A percentile compares a stretch with the other conserved stretches of the same genome.
Evolutionary conservation across 2,113 vertebrate species (phyloP).

Genomic region (Callocephalon fimbriatum): DNA sequence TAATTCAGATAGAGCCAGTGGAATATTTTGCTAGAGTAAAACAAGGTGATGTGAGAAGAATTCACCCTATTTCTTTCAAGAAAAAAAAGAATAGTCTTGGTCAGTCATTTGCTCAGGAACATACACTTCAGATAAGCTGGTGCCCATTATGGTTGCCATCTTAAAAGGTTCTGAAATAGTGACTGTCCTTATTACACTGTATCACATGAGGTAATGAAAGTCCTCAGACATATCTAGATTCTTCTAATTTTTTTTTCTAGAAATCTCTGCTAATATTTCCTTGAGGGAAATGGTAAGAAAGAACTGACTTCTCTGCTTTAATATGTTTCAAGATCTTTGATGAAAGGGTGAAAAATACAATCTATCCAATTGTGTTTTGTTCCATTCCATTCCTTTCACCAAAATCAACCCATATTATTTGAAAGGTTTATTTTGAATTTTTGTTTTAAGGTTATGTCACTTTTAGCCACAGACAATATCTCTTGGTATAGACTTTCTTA

Average conservation of each 20-base stretch:
- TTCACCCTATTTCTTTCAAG: neutral
- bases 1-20: neutral
- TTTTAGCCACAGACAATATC: neutral
- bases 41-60: neutral
- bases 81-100: neutral
- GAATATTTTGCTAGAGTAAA: neutral
- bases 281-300: neutral
- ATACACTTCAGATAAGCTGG: neutral
- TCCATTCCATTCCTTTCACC: neutral
- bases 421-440: neutral
- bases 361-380: neutral
- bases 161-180: neutral
- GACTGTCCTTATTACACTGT: neutral
- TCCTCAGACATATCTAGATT: accelerated
- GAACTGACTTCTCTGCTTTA: neutral
- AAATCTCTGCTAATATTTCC: neutral
- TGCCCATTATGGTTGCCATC: neutral
- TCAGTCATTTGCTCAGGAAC: neutral
- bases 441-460: neutral
- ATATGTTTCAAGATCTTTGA: accelerated
- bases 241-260: neutral
- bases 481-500: neutral
- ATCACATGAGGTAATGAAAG: neutral
- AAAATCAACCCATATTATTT: neutral
- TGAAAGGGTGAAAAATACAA: neutral